Evolutionary conservation across 2,797 vertebrate genomes (phyloP), one percentile per base, ranked within the genome.

Genomic region (Kryptolebias ocellatus): DNA sequence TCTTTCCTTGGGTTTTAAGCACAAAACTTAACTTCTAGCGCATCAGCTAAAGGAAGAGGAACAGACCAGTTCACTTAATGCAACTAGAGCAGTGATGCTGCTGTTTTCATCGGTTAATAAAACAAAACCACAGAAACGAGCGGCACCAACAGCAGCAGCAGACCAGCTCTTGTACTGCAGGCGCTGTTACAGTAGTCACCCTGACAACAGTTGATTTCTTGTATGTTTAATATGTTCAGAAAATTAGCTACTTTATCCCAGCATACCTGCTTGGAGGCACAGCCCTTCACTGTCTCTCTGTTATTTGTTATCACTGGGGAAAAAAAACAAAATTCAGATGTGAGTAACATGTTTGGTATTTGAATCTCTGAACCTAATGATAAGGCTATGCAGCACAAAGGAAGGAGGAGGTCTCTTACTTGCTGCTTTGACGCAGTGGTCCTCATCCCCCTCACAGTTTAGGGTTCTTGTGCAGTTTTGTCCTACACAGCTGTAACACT

Each of bases 361-460:
- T 39, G 11, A 63, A 55, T 37, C 10, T 52, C 1, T 5, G 7
- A n/a, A 57, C 45, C 50, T 80, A 34, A 34, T 34, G 4, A 34
- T 58, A 1, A 6, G 6, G 17, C n/a, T 18, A 1, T 49, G 17
- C 1, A 24, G 20, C 20, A 24, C 20, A 24, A 24, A 24, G 20
- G 20, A 24, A 24, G 20, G 20, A 24, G 20, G 20, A 24, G 31
- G 7, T 46, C 17, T 28, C 17, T 67, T 80, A 92, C 89, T 39
- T 81, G 0, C 27, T 15, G 64, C 2, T 52, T 80, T 46, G 44
- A 90, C n/a, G 66, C 91, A 92, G 72, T 56, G 15, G 42, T 87
- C 68, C 60, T 92, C 78, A 6, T 49, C 46, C 3, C 83, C 83
- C 6, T 18, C 18, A 24, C 91, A 91, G 31, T 45, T 55, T 0